phyloP scores from a whole-genome alignment of 2,113 vertebrate genomes.

The Eclectus roratus region DNA sequence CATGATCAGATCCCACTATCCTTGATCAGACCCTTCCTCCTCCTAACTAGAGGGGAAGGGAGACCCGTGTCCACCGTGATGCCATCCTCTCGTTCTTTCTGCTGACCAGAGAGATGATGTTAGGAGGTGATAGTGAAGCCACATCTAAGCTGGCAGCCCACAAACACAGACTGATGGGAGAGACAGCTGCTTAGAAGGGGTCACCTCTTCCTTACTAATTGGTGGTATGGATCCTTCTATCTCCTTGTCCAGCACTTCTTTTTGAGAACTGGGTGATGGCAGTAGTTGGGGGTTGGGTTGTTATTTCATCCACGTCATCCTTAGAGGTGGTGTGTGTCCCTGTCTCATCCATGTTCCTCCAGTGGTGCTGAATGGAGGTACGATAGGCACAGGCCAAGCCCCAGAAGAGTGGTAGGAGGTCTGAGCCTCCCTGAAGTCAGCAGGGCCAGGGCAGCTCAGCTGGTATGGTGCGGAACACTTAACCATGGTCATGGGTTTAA shows the following conservation, averaged over 20 bases:
- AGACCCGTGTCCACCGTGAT: not conserved
- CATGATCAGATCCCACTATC: not conserved
- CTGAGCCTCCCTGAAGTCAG: not conserved
- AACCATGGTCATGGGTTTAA: no score
- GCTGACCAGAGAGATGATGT: not conserved
- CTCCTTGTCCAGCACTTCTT: not conserved
- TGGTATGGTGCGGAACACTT: accelerated
- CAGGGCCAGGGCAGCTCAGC: not conserved
- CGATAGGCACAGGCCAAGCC: not conserved
- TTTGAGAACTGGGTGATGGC: no score
- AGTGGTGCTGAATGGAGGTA: not conserved
- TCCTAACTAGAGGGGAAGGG: not conserved
- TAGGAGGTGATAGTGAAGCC: not conserved
- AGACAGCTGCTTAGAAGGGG: not conserved
- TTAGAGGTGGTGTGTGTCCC: not conserved
- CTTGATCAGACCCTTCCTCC: not conserved
- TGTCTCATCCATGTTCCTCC: not conserved
- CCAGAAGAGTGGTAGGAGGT: not conserved
- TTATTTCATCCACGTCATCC: no score
- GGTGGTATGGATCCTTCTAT: not conserved
- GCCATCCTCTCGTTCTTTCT: not conserved
- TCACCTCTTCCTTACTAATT: not conserved
- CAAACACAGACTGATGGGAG: not conserved
- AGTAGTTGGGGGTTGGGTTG: accelerated
- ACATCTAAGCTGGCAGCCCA: not conserved